phyloP scores from a whole-genome alignment of 1,140 invertebrate species.

The Drosophila virilis region DNA sequence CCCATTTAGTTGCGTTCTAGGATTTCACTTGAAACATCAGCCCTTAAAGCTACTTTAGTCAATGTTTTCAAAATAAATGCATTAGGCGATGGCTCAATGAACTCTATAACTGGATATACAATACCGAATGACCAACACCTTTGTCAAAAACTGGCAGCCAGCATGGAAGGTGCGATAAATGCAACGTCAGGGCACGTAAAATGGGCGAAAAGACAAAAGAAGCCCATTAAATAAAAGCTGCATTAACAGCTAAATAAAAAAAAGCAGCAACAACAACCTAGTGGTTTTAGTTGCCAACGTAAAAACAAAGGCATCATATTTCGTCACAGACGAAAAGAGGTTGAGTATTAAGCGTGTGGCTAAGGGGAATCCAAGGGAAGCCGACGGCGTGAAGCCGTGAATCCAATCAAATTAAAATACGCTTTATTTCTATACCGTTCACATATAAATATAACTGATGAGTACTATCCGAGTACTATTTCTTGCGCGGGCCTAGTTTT shows the following conservation, averaged over 20 bases:
- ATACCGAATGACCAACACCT: constrained; percentile 55
- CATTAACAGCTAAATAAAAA: constrained; percentile 73
- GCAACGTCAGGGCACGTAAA: constrained; percentile 37
- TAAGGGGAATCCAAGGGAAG: constrained; percentile 7
- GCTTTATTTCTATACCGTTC: not conserved
- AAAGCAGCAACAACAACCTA: constrained; percentile 10
- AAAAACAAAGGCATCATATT: constrained; percentile 65
- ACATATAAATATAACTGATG: not conserved
- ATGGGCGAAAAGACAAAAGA: constrained; percentile 64
- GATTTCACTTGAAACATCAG: not conserved
- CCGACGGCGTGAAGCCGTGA: constrained; percentile 18
- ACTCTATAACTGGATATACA: constrained; percentile 29
- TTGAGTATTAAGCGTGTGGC: not conserved
- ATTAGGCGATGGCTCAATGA: constrained; percentile 39
- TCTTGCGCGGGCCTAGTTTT: not conserved
- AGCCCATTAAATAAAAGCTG: constrained; percentile 77
- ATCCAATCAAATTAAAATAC: constrained; percentile 66
- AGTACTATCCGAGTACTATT: not conserved
- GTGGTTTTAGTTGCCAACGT: constrained; percentile 11
- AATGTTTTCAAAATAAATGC: not conserved
- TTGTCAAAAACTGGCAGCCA: constrained; percentile 61
- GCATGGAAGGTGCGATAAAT: constrained; percentile 61
- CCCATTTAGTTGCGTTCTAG: no score
- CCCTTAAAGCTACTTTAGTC: not conserved
- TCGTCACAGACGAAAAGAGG: constrained; percentile 52